Evolutionary conservation across 2,797 vertebrate genomes (phyloP).

Genomic region (Chelmon rostratus): DNA sequence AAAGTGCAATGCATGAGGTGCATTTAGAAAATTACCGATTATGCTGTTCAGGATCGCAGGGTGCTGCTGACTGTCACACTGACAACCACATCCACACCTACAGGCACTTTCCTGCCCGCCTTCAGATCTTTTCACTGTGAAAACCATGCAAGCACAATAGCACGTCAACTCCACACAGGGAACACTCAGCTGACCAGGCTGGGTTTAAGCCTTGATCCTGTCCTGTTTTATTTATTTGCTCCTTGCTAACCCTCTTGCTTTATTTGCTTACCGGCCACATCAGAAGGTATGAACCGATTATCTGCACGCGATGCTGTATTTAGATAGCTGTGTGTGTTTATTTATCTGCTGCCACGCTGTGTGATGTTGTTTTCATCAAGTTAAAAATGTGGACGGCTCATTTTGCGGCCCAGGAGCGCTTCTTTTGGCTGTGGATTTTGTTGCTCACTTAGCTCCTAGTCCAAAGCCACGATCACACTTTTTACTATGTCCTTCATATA

Average conservation of each 20-base stretch:
- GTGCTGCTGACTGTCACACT: not conserved
- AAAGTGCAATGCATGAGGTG: not conserved
- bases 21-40: not conserved
- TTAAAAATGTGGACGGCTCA: not conserved
- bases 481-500: not conserved
- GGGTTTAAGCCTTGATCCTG: not conserved
- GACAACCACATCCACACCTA: not conserved
- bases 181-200: not conserved
- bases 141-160: not conserved
- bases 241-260: no score
- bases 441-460: not conserved
- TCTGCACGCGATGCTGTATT: not conserved
- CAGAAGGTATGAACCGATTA: not conserved
- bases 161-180: not conserved
- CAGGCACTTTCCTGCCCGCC: not conserved
- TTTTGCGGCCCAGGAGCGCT: not conserved
- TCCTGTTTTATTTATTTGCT: not conserved
- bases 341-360: not conserved
- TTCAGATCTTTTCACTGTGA: not conserved
- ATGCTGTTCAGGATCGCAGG: not conserved
- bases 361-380: not conserved
- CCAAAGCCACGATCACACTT: not conserved
- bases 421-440: not conserved
- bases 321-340: not conserved
- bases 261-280: no score